Base-by-base conservation (phyloP, 2,113 vertebrate genomes). In the Rissa tridactyla region DNA sequence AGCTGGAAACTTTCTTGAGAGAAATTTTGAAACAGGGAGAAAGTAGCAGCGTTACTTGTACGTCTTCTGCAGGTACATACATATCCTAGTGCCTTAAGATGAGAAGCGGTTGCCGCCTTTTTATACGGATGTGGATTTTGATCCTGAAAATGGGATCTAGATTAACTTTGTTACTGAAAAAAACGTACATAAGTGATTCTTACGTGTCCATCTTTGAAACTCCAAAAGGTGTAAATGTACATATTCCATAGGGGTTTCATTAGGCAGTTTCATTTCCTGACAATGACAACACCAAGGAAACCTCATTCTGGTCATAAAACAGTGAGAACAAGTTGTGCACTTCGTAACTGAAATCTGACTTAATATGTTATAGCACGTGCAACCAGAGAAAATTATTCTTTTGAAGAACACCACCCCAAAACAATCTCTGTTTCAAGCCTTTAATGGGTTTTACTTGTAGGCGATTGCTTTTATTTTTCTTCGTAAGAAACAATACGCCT, bases 51-150 rank as follows among this genome's bases (percentile, higher is more conserved):
- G 5, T 78, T 79, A 21, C 38, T 27, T 73, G 8, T 54, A 5
- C 20, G 13, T 70, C 25, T 36, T 49, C 18, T 52, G 14, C 46
- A n/a, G 27, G 15, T 46, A 36, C 6, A 1, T 81, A 9, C 0
- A 0, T 58, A 40, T 54, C 25, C 26, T 91, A 40, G 11, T 49
- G 47, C n/a, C 57, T 46, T 79, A 30, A 82, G 38, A 12, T 47
- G 29, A 42, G 34, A 49, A 79, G 12, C 13, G 0, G 23, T 29
- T 34, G 51, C 46, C 13, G 71, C 49, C 4, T 52, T 78, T 25
- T 20, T 11, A 0, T n/a, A 36, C 42, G 47, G 27, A 40, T 92
- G 11, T 26, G 21, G 38, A 29, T 90, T 93, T 94, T 70, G 49
- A 38, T 72, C 25, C 25, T 70, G 54, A 61, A 61, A 76, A 61